Evolutionary conservation across 2,888 invertebrate species (phyloP).

Genomic region (Cheiracanthium punctorium): DNA sequence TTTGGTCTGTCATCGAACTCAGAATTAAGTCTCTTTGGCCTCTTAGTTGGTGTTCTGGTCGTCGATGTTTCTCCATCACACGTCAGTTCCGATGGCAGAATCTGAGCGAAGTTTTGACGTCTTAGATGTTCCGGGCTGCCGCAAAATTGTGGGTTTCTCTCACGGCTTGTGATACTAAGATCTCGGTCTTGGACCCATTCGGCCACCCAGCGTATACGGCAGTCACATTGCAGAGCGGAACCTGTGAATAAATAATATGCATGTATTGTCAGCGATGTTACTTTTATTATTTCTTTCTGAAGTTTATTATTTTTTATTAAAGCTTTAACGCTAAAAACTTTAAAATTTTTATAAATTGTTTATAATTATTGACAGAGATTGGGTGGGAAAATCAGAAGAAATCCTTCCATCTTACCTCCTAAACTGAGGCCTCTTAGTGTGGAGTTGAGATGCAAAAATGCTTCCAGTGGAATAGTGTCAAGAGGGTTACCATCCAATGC

Average conservation of each 20-base stretch:
- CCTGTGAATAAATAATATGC: too few species aligned
- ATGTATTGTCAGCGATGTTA: too few species aligned
- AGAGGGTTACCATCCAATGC: slow-evolving; percentile 94
- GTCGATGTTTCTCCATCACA: slow-evolving; percentile 56
- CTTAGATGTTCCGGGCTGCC: slow-evolving; percentile 87
- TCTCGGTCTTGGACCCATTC: slow-evolving; percentile 92
- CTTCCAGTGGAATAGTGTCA: slow-evolving; percentile 86
- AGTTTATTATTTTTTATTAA: not conserved
- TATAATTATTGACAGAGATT: not conserved
- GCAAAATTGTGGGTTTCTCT: slow-evolving; percentile 94
- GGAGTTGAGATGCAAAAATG: slow-evolving; percentile 86
- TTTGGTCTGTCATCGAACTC: slow-evolving; percentile 21
- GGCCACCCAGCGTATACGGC: slow-evolving; percentile 89
- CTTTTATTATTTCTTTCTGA: too few species aligned
- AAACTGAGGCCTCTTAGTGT: slow-evolving; percentile 90
- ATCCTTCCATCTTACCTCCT: slow-evolving; percentile 85
- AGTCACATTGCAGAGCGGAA: slow-evolving; percentile 90
- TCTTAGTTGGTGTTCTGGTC: slow-evolving; percentile 27
- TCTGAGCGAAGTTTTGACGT: slow-evolving; percentile 89
- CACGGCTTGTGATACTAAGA: slow-evolving; percentile 92
- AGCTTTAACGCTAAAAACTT: too few species aligned
- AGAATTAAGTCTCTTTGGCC: slow-evolving; percentile 35
- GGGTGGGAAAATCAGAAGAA: not conserved
- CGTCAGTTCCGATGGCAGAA: slow-evolving; percentile 82
- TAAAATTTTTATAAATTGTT: too few species aligned